phyloP scores from a whole-genome alignment of 2,888 invertebrate genomes.

The Allacma fusca region DNA sequence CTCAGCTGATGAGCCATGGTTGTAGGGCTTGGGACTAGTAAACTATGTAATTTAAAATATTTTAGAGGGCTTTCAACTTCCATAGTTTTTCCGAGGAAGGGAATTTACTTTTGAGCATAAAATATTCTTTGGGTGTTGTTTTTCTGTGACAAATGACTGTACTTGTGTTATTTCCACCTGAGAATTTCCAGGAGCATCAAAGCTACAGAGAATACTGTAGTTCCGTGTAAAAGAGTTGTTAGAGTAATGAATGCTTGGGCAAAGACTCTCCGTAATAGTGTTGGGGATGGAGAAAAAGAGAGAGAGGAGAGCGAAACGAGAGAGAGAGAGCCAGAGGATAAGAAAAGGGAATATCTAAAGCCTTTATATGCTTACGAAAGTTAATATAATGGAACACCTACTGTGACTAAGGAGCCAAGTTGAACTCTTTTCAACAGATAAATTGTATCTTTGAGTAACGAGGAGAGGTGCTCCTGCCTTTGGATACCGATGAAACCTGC shows the following conservation, averaged over 20 bases:
- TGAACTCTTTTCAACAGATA: constrained; percentile 12
- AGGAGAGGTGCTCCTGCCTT: too few relatives aligned
- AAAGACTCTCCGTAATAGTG: not conserved
- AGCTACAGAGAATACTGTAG: not conserved
- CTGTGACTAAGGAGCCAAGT: constrained; percentile 32
- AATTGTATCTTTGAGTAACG: not conserved
- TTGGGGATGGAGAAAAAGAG: not conserved
- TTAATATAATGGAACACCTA: constrained; percentile 44
- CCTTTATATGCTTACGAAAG: constrained; percentile 21
- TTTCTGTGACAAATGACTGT: too few relatives aligned
- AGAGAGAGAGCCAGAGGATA: constrained; percentile 13
- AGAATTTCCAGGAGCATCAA: too few relatives aligned
- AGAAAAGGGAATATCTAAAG: constrained; percentile 32
- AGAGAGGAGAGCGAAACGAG: not conserved
- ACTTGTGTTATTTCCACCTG: too few relatives aligned
- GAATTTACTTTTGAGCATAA: too few relatives aligned
- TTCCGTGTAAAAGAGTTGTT: constrained; percentile 2
- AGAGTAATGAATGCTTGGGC: constrained; percentile 23
- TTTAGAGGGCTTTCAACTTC: too few relatives aligned
- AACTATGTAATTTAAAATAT: too few relatives aligned
- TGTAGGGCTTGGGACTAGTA: too few relatives aligned
- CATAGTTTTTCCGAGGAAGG: too few relatives aligned
- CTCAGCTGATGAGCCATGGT: too few relatives aligned
- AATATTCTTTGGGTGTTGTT: too few relatives aligned
- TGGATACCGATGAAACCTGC: too few relatives aligned